These are phyloP conservation scores for Clarias platycephalus DNA, from an alignment of 2,797 vertebrate species.

Conservation along the genomic window DNA sequence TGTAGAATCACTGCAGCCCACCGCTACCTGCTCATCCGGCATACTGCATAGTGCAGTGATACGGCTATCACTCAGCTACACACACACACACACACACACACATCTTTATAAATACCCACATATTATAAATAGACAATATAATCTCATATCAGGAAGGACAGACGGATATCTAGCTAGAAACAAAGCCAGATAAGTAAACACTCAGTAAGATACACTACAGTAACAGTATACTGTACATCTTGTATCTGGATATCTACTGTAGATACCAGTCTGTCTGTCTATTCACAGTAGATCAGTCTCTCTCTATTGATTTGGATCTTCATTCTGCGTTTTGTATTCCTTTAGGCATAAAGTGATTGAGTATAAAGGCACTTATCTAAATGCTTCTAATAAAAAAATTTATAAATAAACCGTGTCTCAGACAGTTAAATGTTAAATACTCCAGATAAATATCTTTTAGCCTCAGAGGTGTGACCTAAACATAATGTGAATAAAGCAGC, in stretches of 20 bases:
- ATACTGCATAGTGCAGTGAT: conserved; percentile 65
- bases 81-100: conserved; percentile 29
- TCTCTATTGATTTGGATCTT: background rate
- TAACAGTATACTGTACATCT: no score
- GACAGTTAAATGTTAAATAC: background rate
- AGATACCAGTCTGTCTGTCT: background rate
- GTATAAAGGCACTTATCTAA: background rate
- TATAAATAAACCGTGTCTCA: background rate
- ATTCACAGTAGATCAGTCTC: background rate
- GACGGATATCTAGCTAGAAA: no score
- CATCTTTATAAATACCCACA: background rate
- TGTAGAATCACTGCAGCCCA: conserved; percentile 52
- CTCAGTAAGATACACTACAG: no score
- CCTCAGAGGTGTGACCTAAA: background rate
- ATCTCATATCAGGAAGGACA: no score
- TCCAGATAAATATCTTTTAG: background rate
- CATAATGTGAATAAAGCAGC: background rate
- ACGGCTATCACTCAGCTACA: background rate
- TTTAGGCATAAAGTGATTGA: background rate
- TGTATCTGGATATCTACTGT: background rate
- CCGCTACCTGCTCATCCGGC: conserved; percentile 66
- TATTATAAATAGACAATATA: background rate
- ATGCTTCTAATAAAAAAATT: no score
- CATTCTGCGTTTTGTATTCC: background rate
- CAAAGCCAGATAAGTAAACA: background rate